Percentiles rank a stretch among this genome's conserved stretches.
Evolutionary conservation across 2,888 invertebrate species (phyloP).

Genomic region (Lasioglossum morio): DNA sequence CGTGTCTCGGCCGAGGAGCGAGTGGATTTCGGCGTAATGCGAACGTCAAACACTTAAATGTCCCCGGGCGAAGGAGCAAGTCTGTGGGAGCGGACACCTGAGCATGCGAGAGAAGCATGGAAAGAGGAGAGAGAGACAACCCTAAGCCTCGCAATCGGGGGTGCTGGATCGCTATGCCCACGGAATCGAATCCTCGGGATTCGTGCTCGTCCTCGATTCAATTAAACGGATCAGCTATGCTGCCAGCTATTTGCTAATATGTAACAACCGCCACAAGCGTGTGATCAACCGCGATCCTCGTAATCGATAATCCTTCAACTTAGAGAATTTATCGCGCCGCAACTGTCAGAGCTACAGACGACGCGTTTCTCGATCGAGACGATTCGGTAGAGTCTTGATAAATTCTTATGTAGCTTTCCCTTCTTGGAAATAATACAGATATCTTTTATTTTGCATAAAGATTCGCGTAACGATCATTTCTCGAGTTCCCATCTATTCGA

Average conservation of each 20-base stretch:
- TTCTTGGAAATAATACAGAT: too few relatives aligned
- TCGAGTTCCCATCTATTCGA: not conserved
- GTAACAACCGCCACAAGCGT: constrained; percentile 5
- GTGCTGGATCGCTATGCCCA: constrained; percentile 30
- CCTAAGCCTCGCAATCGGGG: constrained; percentile 57
- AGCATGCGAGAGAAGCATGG: constrained; percentile 72
- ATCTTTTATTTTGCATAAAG: too few relatives aligned
- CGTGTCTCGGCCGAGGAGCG: constrained; percentile 31
- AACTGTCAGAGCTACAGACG: too few relatives aligned
- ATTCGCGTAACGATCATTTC: not conserved
- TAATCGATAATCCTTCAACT: too few relatives aligned
- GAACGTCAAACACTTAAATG: constrained; percentile 80
- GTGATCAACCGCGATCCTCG: not conserved
- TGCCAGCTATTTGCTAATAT: not conserved
- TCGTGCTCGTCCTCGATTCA: constrained; percentile 20
- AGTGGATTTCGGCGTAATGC: constrained; percentile 82
- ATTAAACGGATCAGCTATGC: constrained; percentile 27
- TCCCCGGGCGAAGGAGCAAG: constrained; percentile 52
- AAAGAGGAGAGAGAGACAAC: not conserved
- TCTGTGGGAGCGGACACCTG: constrained; percentile 81
- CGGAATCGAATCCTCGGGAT: constrained; percentile 56
- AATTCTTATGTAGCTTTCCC: too few relatives aligned
- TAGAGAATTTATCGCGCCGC: too few relatives aligned
- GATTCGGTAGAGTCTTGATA: too few relatives aligned
- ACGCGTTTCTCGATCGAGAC: too few relatives aligned